These are phyloP conservation scores for Galerucella pusilla DNA, from an alignment of 2,888 invertebrate genomes.

Conservation along the genomic window DNA sequence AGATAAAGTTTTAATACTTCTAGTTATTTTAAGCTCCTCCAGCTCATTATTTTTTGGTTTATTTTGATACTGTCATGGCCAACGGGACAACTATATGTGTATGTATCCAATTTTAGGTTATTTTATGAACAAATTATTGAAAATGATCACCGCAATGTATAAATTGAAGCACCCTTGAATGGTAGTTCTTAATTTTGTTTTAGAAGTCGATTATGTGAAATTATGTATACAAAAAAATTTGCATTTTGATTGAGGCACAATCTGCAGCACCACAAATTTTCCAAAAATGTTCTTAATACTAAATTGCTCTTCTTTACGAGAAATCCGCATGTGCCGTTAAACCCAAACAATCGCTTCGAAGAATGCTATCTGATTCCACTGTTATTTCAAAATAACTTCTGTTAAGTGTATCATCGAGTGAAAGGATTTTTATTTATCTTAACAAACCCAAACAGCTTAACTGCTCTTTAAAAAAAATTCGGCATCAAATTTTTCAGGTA, in stretches of 20 bases:
- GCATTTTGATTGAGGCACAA: background rate
- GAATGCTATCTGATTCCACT: constrained; percentile 10
- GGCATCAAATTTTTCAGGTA: constrained; percentile 11
- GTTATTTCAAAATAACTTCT: constrained; percentile 13
- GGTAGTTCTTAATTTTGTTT: background rate
- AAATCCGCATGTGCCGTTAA: background rate
- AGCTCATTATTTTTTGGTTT: too few relatives aligned
- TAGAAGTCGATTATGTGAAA: background rate
- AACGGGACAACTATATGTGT: too few relatives aligned
- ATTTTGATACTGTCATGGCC: too few relatives aligned
- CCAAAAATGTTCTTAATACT: background rate
- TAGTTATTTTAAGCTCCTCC: too few relatives aligned
- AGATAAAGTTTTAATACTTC: too few relatives aligned
- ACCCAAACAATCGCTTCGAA: background rate
- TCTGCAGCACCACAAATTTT: background rate
- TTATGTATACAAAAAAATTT: background rate
- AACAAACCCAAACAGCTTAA: background rate
- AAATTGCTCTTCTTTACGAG: constrained; percentile 3
- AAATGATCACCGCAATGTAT: too few relatives aligned
- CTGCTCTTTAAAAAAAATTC: background rate
- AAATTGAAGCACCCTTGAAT: background rate
- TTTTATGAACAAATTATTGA: too few relatives aligned
- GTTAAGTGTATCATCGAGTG: constrained; percentile 10
- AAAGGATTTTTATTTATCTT: constrained; percentile 17
- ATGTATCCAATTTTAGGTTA: too few relatives aligned